These are phyloP conservation scores for Liasis olivaceus DNA, from an alignment of 2,797 vertebrate species.

Conservation along the genomic window DNA sequence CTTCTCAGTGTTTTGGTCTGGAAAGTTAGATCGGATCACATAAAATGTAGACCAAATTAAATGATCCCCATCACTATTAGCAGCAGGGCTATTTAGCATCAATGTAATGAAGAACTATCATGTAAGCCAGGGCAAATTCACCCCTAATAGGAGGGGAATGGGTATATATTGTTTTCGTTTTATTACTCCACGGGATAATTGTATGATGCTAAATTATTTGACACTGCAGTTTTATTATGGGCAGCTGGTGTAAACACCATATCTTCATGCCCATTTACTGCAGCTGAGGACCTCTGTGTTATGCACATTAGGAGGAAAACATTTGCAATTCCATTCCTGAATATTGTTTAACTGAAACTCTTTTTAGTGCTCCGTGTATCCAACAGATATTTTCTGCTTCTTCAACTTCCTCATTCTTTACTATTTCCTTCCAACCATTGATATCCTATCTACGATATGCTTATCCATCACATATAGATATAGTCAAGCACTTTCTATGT, in stretches of 20 bases:
- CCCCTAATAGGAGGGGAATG: not conserved
- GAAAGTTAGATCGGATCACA: not conserved
- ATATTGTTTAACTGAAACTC: slow-evolving; percentile 8
- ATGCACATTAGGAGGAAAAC: slow-evolving; percentile 8
- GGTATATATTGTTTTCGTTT: not conserved
- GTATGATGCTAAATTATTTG: slow-evolving; percentile 26
- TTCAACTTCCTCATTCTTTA: not conserved
- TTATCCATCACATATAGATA: not conserved
- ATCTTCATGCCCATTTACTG: slow-evolving; percentile 33
- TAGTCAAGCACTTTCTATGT: too few species aligned
- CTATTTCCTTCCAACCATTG: not conserved
- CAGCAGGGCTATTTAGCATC: not conserved
- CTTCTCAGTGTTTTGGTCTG: not conserved
- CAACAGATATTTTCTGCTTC: not conserved
- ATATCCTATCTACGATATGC: not conserved
- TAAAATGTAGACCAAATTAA: not conserved
- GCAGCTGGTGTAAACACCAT: slow-evolving; percentile 32
- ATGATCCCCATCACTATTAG: not conserved
- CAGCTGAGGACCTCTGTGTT: slow-evolving; percentile 19
- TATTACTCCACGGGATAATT: slow-evolving; percentile 4
- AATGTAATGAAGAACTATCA: not conserved
- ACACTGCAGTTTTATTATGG: slow-evolving; percentile 31
- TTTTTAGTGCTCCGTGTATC: not conserved
- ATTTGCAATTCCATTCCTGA: slow-evolving; percentile 2
- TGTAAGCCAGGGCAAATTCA: not conserved